Percentiles rank a stretch among this genome's conserved stretches.
Evolutionary conservation across 2,888 invertebrate species (phyloP).

Genomic region (Lysandra coridon): DNA sequence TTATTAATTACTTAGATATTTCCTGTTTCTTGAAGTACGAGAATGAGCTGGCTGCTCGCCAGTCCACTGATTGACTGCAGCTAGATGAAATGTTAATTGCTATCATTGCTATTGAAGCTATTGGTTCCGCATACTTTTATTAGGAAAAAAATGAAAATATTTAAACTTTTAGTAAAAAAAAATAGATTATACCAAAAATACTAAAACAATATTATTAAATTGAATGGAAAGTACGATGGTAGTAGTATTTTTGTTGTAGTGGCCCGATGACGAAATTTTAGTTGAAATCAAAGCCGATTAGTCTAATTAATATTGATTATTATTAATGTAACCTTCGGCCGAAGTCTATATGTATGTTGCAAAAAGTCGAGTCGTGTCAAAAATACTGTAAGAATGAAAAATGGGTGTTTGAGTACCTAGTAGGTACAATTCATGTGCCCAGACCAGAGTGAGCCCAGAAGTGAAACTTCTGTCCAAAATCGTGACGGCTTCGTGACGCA

Average conservation of each 20-base stretch:
- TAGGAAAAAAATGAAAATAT: background rate
- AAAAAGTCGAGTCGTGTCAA: too few species aligned
- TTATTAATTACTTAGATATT: background rate
- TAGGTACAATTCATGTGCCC: too few species aligned
- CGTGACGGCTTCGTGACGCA: too few species aligned
- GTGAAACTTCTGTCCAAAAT: too few species aligned
- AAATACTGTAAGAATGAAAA: too few species aligned
- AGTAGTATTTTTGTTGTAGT: background rate
- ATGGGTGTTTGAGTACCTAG: background rate
- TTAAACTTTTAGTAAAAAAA: too few species aligned
- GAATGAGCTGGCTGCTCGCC: background rate
- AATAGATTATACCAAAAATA: background rate
- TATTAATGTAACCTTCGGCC: background rate
- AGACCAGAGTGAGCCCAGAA: too few species aligned
- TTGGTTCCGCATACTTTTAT: slow-evolving; percentile 4
- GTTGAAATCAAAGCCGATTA: background rate
- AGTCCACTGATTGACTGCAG: background rate
- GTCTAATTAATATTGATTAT: background rate
- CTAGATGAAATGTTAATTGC: slow-evolving; percentile 6
- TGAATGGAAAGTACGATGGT: background rate
- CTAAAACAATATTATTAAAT: too few species aligned
- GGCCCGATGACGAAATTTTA: background rate
- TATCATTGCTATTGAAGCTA: slow-evolving; percentile 1
- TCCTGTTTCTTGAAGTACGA: background rate
- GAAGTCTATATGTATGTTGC: too few species aligned